Percentiles rank a stretch among this genome's conserved stretches.
These are phyloP conservation scores for Ochotona curzoniae DNA, from an alignment of 2,113 vertebrate species.

Conservation along the genomic window DNA sequence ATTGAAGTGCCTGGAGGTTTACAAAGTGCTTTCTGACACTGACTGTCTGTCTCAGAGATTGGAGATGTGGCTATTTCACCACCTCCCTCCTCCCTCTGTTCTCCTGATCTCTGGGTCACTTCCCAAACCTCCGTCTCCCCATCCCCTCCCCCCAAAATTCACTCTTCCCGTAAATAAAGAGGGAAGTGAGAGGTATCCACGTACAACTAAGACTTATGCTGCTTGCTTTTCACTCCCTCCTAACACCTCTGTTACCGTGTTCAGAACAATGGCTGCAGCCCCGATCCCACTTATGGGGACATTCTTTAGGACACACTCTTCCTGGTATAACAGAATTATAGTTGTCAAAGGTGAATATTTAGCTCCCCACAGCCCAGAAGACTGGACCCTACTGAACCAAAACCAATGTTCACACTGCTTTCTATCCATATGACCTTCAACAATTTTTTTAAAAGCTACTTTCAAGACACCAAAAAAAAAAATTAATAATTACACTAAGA, in stretches of 20 bases:
- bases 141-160: not conserved
- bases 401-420: conserved; percentile 43
- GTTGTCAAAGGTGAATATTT: conserved; percentile 4
- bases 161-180: not conserved
- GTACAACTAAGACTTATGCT: conserved; percentile 17
- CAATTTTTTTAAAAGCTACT: conserved; percentile 51
- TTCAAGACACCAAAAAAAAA: conserved; percentile 52
- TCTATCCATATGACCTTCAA: not conserved
- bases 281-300: not conserved
- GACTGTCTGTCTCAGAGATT: not conserved
- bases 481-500: conserved; percentile 31
- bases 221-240: not conserved
- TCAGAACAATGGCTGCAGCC: not conserved
- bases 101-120: not conserved
- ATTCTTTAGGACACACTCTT: conserved; percentile 35
- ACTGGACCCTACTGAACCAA: not conserved
- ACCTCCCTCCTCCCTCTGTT: not conserved
- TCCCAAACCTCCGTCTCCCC: not conserved
- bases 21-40: not conserved
- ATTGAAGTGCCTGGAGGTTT: not conserved
- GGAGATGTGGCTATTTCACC: not conserved
- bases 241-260: conserved; percentile 8
- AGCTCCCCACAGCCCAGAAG: conserved; percentile 7
- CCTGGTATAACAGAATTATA: conserved; percentile 28
- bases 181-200: not conserved